Evolutionary conservation across 2,113 vertebrate species (phyloP), one percentile per base, ranked within the genome.

Genomic region (Illadopsis cleaveri): DNA sequence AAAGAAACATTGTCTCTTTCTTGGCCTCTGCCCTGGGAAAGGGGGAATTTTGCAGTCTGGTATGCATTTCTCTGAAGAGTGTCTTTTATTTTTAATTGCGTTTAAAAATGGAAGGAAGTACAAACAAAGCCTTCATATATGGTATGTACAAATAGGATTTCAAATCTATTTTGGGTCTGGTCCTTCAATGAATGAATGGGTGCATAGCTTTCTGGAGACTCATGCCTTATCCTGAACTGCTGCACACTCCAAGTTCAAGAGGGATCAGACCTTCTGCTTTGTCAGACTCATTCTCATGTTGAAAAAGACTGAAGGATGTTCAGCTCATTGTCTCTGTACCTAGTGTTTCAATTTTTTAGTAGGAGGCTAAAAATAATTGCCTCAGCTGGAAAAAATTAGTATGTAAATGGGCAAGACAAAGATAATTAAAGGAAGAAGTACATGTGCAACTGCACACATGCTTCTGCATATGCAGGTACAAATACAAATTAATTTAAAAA

Each of bases 81-180:
- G 44, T 23, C 51, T 92, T 96, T 94, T 69, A 70, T 82, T 87
- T 93, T 69, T 73, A 92, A 91, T 91, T 94, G 24, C 1, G 0
- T 66, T 89, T 93, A 47, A 95, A 96, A 93, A 94, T 91, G 70
- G 81, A 95, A 96, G 84, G 57, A 94, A 96, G 42, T 58, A 73
- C 2, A 3, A 93, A 91, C 66, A 94, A 86, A 93, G 56, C 62
- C 76, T 96, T 96, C 71, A 82, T 94, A 93, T 77, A 90, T 64
- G 62, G 5, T 79, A 82, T 77, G 45, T 56, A 90, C 71, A 91
- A 95, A 86, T 30, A 91, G 60, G n/a, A 60, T 91, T 94, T 84
- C 28, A 95, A 83, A 64, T 86, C 86, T 94, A 68, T 94, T 91
- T 89, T 4, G 20, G 19, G 37, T 82, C 56, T 86, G 33, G 33